Percentiles rank a stretch among this genome's conserved stretches.
phyloP scores from a whole-genome alignment of 2,797 vertebrate species.

The Salarias fasciatus region DNA sequence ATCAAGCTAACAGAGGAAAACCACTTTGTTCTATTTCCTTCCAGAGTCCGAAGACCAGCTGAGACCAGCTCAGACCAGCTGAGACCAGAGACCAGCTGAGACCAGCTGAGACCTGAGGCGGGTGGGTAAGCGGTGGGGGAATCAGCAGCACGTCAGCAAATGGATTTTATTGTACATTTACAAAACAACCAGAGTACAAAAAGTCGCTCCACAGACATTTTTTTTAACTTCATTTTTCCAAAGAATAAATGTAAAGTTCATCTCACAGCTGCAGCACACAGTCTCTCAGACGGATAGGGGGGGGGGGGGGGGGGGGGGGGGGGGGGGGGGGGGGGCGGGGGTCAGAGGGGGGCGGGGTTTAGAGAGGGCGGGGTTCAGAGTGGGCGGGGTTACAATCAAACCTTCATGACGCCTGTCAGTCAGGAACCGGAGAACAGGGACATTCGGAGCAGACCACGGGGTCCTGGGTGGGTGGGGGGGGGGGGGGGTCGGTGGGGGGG shows the following conservation, averaged over 20 bases:
- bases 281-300: slow-evolving; percentile 58
- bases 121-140: no score
- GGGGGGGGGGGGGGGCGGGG: slow-evolving; percentile 9
- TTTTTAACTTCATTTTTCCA: slow-evolving; percentile 63
- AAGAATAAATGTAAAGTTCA: slow-evolving; percentile 73
- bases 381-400: slow-evolving; percentile 72
- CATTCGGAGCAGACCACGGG: slow-evolving; percentile 73
- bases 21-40: no score
- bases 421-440: slow-evolving; percentile 59
- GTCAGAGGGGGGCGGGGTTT: slow-evolving; percentile 7
- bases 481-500: slow-evolving; percentile 26
- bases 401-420: slow-evolving; percentile 69
- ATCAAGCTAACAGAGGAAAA: no score
- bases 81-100: no score
- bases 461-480: slow-evolving; percentile 52
- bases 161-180: slow-evolving; percentile 87
- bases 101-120: no score
- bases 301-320: slow-evolving; percentile 5
- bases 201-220: slow-evolving; percentile 80
- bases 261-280: slow-evolving; percentile 73
- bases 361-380: no score
- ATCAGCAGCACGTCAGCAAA: slow-evolving; percentile 74
- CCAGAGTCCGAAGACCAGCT: no score
- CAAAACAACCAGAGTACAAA: slow-evolving; percentile 88
- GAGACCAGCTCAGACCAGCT: no score